phyloP scores from a whole-genome alignment of 2,113 vertebrate species.

The human region GRCh38 chr15:66987501-66988000 shows the following conservation, averaged over 20 bases:
- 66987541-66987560: neutral
- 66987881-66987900: neutral
- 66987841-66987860: rapidly evolving
- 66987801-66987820: conserved; percentile 3
- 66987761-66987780: neutral
- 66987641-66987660: conserved; percentile 24
- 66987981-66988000: neutral
- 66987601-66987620: neutral
- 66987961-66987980: neutral
- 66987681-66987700: conserved; percentile 53
- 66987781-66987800: neutral
- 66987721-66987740: neutral
- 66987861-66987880: neutral
- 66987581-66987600: neutral
- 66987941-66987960: neutral
- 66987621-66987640: neutral
- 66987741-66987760: neutral
- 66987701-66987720: conserved; percentile 16
- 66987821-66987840: neutral
- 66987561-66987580: conserved; percentile 38
- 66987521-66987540: neutral
- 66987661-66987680: neutral
- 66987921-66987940: neutral
- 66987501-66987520: neutral
- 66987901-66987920: neutral